phyloP scores from a whole-genome alignment of 2,888 invertebrate genomes.

The Disparrhopalites patrizii region DNA sequence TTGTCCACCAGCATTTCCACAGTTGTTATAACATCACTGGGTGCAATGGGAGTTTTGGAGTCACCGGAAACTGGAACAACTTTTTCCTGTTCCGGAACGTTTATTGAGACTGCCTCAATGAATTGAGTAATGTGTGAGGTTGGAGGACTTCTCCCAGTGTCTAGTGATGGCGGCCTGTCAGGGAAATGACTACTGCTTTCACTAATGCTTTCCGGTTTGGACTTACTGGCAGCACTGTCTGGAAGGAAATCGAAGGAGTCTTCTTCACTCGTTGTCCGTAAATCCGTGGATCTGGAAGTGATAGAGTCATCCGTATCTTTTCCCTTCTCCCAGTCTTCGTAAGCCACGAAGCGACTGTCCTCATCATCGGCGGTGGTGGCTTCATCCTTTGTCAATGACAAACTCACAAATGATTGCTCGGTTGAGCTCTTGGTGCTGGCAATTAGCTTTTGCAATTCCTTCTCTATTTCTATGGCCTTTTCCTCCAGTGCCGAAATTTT shows the following conservation, averaged over 20 bases:
- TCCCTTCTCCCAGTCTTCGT: neutral
- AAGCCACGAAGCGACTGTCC: neutral
- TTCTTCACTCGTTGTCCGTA: slow-evolving; percentile 12
- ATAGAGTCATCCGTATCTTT: slow-evolving; percentile 11
- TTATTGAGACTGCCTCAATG: neutral
- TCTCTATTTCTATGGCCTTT: slow-evolving; percentile 18
- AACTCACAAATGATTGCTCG: no score
- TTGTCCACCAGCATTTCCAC: no score
- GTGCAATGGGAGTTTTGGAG: neutral
- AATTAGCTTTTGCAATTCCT: slow-evolving; percentile 18
- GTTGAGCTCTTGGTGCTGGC: slow-evolving; percentile 10
- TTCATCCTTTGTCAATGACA: no score
- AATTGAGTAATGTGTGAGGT: no score
- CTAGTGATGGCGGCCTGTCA: neutral
- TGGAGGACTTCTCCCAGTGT: neutral
- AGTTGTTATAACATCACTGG: no score
- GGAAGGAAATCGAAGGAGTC: slow-evolving; percentile 10
- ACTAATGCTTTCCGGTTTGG: neutral
- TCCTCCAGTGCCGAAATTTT: slow-evolving; percentile 17
- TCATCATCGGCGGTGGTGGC: neutral
- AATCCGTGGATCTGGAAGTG: slow-evolving; percentile 12
- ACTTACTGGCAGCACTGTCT: neutral
- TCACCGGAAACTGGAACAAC: neutral
- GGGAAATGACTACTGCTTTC: no score
- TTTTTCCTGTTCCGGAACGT: neutral